phyloP scores from a whole-genome alignment of 2,888 invertebrate genomes.

The Polydesmus complanatus region DNA sequence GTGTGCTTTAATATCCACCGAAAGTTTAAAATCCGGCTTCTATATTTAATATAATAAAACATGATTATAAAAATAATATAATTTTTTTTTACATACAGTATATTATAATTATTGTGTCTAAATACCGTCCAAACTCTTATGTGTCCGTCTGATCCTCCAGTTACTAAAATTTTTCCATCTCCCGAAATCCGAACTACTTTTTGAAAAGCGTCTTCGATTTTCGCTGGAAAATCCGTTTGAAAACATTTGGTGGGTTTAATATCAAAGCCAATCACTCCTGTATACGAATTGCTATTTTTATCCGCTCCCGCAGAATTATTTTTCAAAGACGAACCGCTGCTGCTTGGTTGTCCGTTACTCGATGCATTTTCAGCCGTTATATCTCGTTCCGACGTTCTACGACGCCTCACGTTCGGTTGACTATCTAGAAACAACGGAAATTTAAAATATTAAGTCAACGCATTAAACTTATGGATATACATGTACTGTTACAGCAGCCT shows the following conservation, averaged over 20 bases:
- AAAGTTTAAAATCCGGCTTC: slow-evolving; percentile 61
- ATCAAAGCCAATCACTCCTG: slow-evolving; percentile 26
- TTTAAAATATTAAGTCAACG: too few relatives aligned
- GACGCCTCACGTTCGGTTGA: too few relatives aligned
- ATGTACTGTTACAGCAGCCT: too few relatives aligned
- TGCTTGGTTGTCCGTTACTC: background rate
- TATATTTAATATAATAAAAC: slow-evolving; percentile 19
- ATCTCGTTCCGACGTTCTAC: slow-evolving; percentile 1
- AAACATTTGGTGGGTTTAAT: slow-evolving; percentile 28
- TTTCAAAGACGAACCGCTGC: background rate
- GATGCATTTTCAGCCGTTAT: background rate
- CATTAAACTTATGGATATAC: too few relatives aligned
- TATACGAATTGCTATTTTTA: slow-evolving; percentile 13
- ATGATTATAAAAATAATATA: background rate
- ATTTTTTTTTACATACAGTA: background rate
- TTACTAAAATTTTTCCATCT: slow-evolving; percentile 65
- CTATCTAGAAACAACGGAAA: too few relatives aligned
- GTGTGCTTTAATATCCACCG: slow-evolving; percentile 60
- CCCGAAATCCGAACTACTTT: slow-evolving; percentile 68
- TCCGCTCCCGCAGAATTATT: background rate
- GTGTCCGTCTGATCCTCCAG: slow-evolving; percentile 80
- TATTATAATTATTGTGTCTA: background rate
- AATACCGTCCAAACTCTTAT: slow-evolving; percentile 63
- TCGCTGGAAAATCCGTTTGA: slow-evolving; percentile 33
- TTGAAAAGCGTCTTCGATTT: slow-evolving; percentile 60